These are phyloP conservation scores for Tamandua tetradactyla DNA, from an alignment of 2,797 vertebrate genomes.

Conservation along the genomic window DNA sequence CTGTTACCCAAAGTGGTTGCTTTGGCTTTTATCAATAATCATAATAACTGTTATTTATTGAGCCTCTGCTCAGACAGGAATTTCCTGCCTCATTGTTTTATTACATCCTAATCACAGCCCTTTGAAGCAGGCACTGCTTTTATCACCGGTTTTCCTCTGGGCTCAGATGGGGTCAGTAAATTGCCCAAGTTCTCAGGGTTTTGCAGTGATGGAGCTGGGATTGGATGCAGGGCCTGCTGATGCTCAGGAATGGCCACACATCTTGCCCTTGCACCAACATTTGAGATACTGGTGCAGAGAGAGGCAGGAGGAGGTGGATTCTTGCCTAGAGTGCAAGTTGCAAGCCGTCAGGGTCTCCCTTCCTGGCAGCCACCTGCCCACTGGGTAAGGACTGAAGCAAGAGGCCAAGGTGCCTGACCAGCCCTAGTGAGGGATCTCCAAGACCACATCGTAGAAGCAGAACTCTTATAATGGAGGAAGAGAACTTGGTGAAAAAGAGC, in stretches of 20 bases:
- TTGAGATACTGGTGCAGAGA: background rate
- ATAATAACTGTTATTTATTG: background rate
- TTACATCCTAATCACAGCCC: background rate
- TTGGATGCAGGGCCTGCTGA: background rate
- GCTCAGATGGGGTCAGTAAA: background rate
- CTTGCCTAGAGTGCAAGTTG: background rate
- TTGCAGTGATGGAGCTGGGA: background rate
- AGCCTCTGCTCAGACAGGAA: background rate
- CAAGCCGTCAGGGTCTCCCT: background rate
- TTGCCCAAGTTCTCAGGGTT: background rate
- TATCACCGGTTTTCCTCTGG: background rate
- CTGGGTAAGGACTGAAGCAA: background rate
- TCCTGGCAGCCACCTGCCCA: background rate
- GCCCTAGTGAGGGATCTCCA: background rate
- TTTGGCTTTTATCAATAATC: background rate
- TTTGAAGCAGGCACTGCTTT: background rate
- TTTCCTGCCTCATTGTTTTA: background rate
- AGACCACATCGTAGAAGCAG: background rate
- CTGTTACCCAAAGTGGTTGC: background rate
- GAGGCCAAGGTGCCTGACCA: background rate
- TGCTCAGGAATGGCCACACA: background rate
- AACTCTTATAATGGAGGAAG: background rate
- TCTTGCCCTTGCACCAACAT: background rate
- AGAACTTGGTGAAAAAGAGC: background rate
- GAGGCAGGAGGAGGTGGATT: background rate